Evolutionary conservation across 2,113 vertebrate species (phyloP).

Genomic region (Thamnophis sirtalis): DNA sequence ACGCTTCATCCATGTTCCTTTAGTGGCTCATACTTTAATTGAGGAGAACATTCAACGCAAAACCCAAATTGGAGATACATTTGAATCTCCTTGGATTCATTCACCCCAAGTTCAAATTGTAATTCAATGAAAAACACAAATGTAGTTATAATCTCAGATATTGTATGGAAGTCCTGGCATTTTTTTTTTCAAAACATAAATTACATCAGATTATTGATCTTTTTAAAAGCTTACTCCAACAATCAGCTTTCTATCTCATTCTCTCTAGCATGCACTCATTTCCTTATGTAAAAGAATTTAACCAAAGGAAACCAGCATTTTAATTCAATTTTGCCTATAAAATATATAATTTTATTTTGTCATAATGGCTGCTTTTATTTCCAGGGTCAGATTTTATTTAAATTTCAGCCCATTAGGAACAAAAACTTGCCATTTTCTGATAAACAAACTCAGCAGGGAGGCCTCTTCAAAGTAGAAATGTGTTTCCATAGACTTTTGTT

Average conservation of each 20-base stretch:
- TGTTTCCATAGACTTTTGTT: constrained; percentile 85
- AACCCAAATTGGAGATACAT: constrained; percentile 16
- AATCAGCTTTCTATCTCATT: constrained; percentile 72
- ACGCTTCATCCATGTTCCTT: not conserved
- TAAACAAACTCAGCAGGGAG: constrained; percentile 96
- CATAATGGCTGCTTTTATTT: constrained; percentile 88
- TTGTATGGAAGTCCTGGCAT: constrained; percentile 62
- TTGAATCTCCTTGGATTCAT: constrained; percentile 41
- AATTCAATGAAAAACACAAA: constrained; percentile 66
- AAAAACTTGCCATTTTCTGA: constrained; percentile 88
- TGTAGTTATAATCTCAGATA: constrained; percentile 65
- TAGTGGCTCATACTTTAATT: not conserved
- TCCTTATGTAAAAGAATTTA: constrained; percentile 82
- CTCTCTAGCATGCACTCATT: constrained; percentile 72
- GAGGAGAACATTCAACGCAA: not conserved
- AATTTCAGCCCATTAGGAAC: constrained; percentile 92
- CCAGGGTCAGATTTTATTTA: constrained; percentile 91
- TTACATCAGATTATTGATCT: constrained; percentile 76
- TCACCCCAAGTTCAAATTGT: constrained; percentile 64
- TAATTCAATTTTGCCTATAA: constrained; percentile 82
- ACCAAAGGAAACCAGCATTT: constrained; percentile 80
- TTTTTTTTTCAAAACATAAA: constrained; percentile 73
- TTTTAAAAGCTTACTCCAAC: constrained; percentile 75
- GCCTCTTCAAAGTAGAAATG: constrained; percentile 81
- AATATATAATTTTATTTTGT: constrained; percentile 87